These are phyloP conservation scores for Myopa testacea DNA, from an alignment of 2,888 invertebrate genomes.

Conservation along the genomic window DNA sequence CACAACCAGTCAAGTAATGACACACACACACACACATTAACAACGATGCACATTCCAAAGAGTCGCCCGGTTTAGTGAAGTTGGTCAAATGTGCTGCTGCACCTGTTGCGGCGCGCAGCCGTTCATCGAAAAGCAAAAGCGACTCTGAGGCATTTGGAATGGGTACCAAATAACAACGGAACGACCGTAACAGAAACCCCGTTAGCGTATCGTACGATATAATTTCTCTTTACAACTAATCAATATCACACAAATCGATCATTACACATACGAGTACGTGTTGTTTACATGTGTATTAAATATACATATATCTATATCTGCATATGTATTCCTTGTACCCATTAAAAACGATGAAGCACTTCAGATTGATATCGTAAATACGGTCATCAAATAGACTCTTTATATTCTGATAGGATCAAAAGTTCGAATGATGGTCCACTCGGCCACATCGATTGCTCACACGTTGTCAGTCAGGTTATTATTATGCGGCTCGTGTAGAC, in stretches of 20 bases:
- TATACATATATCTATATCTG: not conserved
- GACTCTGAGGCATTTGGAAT: not conserved
- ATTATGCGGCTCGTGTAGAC: not conserved
- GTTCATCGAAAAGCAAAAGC: not conserved
- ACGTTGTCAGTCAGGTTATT: not conserved
- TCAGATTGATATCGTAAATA: slow-evolving; percentile 4
- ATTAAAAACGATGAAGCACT: slow-evolving; percentile 18
- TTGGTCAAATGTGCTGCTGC: slow-evolving; percentile 29
- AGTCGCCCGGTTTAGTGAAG: not conserved
- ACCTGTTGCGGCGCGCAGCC: slow-evolving; percentile 22
- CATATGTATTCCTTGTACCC: not conserved
- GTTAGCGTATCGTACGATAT: slow-evolving; percentile 25
- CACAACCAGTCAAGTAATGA: too few species aligned
- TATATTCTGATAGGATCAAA: slow-evolving; percentile 22
- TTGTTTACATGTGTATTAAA: not conserved
- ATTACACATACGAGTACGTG: not conserved
- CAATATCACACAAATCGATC: slow-evolving; percentile 15
- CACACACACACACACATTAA: too few species aligned
- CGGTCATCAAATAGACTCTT: slow-evolving; percentile 10
- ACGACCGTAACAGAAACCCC: slow-evolving; percentile 36
- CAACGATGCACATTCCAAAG: slow-evolving; percentile 8
- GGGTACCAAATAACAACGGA: slow-evolving; percentile 15
- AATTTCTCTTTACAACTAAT: slow-evolving; percentile 26
- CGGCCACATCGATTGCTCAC: not conserved
- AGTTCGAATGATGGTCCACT: slow-evolving; percentile 11